These are phyloP conservation scores for Clarias laeviceps DNA, from an alignment of 2,797 vertebrate species.

Conservation along the genomic window DNA sequence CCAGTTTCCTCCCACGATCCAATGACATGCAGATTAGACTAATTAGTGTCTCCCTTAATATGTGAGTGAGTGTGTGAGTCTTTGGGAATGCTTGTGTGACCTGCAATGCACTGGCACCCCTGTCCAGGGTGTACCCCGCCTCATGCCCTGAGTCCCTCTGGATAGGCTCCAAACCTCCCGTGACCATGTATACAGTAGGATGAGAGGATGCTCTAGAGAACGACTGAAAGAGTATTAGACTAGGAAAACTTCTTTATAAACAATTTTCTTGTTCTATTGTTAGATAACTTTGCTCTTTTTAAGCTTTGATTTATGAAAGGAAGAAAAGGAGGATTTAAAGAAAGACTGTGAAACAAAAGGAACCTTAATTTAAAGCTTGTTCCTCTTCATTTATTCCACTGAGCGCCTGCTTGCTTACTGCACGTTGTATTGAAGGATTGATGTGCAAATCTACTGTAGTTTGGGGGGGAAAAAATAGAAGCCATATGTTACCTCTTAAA, in stretches of 20 bases:
- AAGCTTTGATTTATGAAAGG: not conserved
- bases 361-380: not conserved
- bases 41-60: too few species aligned
- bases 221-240: not conserved
- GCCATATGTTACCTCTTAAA: conserved; percentile 32
- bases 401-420: conserved; percentile 20
- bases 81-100: too few species aligned
- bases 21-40: too few species aligned
- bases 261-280: not conserved
- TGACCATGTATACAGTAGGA: too few species aligned
- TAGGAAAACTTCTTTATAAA: not conserved
- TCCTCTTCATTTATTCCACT: not conserved
- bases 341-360: not conserved
- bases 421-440: conserved; percentile 16
- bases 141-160: too few species aligned
- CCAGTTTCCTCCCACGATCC: too few species aligned
- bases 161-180: too few species aligned
- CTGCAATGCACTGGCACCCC: too few species aligned
- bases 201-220: too few species aligned
- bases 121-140: too few species aligned
- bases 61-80: too few species aligned
- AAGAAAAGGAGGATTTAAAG: not conserved
- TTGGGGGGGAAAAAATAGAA: conserved; percentile 28
- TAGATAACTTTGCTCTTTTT: not conserved
- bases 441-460: conserved; percentile 26